A percentile compares a stretch with the other conserved stretches of the same genome.
Conservation (phyloP, 92 coral and sea anemone species). For the Phenganax marumi region DNA sequence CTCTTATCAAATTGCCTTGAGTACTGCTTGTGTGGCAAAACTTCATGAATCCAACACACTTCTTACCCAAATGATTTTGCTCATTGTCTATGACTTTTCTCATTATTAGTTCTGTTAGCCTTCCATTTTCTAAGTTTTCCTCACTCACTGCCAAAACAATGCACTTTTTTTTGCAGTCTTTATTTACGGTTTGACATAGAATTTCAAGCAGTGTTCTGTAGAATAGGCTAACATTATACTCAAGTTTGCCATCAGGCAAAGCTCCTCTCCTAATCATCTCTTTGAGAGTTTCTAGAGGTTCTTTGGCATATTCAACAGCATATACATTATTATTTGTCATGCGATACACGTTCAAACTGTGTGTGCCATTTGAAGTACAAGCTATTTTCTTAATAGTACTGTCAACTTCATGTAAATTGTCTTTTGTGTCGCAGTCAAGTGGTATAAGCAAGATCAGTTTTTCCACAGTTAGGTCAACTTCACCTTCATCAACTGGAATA, state of each 20-base stretch:
- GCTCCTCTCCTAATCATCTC: background rate
- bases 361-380: background rate
- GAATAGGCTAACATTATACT: background rate
- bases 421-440: background rate
- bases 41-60: background rate
- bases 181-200: background rate
- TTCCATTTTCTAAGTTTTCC: background rate
- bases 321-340: background rate
- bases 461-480: background rate
- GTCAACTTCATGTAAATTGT: background rate
- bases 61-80: background rate
- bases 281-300: background rate
- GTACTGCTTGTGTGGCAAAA: no score
- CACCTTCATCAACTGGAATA: background rate
- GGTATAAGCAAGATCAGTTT: constrained; percentile 4
- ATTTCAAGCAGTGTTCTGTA: constrained; percentile 5
- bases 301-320: background rate
- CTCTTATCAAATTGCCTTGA: no score
- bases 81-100: background rate
- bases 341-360: background rate
- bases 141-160: background rate
- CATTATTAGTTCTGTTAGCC: background rate
- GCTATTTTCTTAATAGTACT: background rate
- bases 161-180: background rate
- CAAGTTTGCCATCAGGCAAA: background rate